Percentiles rank a stretch among this genome's conserved stretches.
phyloP scores from a whole-genome alignment of 2,113 vertebrate genomes.

The Lucifuga dentata region DNA sequence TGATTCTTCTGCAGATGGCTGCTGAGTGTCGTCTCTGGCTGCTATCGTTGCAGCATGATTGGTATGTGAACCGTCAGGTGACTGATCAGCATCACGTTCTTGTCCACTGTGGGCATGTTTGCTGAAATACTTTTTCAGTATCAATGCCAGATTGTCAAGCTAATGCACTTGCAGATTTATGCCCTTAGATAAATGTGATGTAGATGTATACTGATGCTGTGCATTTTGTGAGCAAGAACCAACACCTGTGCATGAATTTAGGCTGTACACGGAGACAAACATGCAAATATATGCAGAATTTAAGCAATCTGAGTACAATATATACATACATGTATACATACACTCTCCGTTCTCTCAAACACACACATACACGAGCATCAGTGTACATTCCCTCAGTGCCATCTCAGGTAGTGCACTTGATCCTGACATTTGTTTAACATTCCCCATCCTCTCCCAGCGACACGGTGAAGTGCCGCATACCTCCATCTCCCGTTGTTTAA shows the following conservation, averaged over 20 bases:
- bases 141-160: slow-evolving; percentile 1
- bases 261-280: not conserved
- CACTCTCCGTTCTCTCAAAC: not conserved
- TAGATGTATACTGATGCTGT: not conserved
- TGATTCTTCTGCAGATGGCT: slow-evolving; percentile 28
- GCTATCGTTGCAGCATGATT: slow-evolving; percentile 56
- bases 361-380: slow-evolving; percentile 13
- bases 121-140: slow-evolving; percentile 17
- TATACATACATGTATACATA: slow-evolving; percentile 3
- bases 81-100: slow-evolving; percentile 21
- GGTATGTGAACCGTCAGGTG: slow-evolving; percentile 41
- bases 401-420: slow-evolving; percentile 64
- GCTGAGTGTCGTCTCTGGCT: slow-evolving; percentile 41
- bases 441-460: slow-evolving; percentile 45
- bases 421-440: slow-evolving; percentile 76
- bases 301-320: slow-evolving; percentile 28
- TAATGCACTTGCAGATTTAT: slow-evolving; percentile 1
- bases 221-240: no score
- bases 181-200: no score
- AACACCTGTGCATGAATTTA: slow-evolving; percentile 11
- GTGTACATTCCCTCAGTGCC: slow-evolving; percentile 38
- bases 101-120: slow-evolving; percentile 1
- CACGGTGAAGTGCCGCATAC: slow-evolving; percentile 39
- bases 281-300: slow-evolving; percentile 31
- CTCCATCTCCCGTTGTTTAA: slow-evolving; percentile 60